phyloP scores from a whole-genome alignment of 2,888 invertebrate species.

The Tineola bisselliella region DNA sequence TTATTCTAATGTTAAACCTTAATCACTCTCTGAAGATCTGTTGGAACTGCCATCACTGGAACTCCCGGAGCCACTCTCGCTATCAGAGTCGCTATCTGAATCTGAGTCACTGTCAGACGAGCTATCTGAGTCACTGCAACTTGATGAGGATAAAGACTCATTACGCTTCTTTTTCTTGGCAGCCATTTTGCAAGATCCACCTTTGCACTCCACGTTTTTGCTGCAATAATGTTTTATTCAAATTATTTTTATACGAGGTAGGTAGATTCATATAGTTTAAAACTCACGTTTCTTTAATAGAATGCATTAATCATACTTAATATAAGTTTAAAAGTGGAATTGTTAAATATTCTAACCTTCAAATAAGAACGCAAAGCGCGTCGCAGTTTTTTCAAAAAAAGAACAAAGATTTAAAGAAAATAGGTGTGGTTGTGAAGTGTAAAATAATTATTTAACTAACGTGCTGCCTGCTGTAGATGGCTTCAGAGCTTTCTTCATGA shows the following conservation, averaged over 20 bases:
- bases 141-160: conserved; percentile 27
- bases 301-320: no score
- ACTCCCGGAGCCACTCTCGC: conserved; percentile 30
- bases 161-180: conserved; percentile 43
- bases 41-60: background rate
- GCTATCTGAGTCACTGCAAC: conserved; percentile 31
- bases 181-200: conserved; percentile 34
- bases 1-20: background rate
- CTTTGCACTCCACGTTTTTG: background rate
- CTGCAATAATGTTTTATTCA: no score
- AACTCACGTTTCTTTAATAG: no score
- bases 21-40: background rate
- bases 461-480: conserved; percentile 42
- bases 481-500: conserved; percentile 74
- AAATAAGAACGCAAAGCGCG: conserved; percentile 10
- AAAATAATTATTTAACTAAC: conserved; percentile 21
- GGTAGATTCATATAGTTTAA: no score
- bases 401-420: background rate
- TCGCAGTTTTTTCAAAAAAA: background rate
- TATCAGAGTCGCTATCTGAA: conserved; percentile 31
- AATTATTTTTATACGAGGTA: no score
- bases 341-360: background rate
- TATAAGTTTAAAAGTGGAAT: no score
- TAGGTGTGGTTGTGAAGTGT: no score
- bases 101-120: conserved; percentile 35